phyloP scores from a whole-genome alignment of 2,113 vertebrate species.

The Nothoprocta perdicaria region DNA sequence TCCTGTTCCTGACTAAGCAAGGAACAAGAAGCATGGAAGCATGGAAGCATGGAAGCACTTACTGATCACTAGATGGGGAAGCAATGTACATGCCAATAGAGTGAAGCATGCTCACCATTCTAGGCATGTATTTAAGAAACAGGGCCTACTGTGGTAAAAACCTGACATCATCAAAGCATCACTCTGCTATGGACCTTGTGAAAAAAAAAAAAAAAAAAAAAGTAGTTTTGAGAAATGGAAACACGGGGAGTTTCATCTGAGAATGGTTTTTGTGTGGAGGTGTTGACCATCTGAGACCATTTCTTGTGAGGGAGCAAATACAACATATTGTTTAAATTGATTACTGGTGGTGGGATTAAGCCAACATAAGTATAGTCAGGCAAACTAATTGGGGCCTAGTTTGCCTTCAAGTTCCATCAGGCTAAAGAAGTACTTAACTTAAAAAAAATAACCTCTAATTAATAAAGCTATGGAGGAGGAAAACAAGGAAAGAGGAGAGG shows the following conservation, averaged over 20 bases:
- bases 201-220: background rate
- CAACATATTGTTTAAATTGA: background rate
- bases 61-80: background rate
- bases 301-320: background rate
- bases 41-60: background rate
- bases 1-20: background rate
- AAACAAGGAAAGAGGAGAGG: background rate
- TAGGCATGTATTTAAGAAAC: background rate
- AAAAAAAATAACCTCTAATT: background rate
- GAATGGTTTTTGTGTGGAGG: background rate
- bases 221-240: background rate
- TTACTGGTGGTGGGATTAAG: background rate
- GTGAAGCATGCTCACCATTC: background rate
- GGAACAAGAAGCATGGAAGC: background rate
- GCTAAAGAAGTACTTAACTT: background rate
- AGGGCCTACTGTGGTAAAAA: background rate
- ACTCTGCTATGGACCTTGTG: background rate
- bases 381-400: background rate
- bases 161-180: background rate
- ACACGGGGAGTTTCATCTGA: background rate
- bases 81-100: background rate
- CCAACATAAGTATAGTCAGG: background rate
- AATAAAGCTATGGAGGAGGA: background rate
- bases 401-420: background rate
- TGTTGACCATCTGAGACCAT: background rate